phyloP scores from a whole-genome alignment of 2,113 vertebrate genomes.

The Entelurus aequoreus region DNA sequence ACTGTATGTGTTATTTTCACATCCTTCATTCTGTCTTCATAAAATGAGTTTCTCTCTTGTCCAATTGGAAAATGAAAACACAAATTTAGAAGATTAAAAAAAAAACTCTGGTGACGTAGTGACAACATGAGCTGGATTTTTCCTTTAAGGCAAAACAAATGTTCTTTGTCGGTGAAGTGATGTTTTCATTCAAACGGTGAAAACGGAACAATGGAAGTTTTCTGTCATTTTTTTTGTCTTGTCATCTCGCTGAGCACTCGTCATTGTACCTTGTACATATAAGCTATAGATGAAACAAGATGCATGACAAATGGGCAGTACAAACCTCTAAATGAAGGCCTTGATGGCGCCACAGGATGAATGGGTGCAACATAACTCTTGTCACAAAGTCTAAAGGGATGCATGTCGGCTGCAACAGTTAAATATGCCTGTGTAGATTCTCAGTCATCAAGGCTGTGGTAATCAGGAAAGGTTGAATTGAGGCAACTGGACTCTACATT shows the following conservation, averaged over 20 bases:
- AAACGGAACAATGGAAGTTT: conserved; percentile 10
- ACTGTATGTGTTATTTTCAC: no score
- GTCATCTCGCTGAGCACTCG: conserved; percentile 23
- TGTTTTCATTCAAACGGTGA: background rate
- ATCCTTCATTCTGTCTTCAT: no score
- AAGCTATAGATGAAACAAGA: conserved; percentile 61
- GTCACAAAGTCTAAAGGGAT: conserved; percentile 49
- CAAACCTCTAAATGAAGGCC: conserved; percentile 56
- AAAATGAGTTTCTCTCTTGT: no score
- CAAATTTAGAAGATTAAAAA: background rate
- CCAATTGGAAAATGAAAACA: background rate
- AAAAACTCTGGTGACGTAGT: background rate
- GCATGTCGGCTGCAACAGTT: conserved; percentile 51
- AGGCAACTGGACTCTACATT: no score
- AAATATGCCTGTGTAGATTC: no score
- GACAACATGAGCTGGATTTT: conserved; percentile 28
- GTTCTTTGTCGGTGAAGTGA: background rate
- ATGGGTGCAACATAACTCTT: conserved; percentile 54
- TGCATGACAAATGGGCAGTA: conserved; percentile 64
- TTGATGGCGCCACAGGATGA: conserved; percentile 58
- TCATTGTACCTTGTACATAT: conserved; percentile 67
- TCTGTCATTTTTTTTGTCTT: conserved; percentile 6
- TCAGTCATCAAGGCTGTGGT: no score
- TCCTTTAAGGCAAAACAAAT: conserved; percentile 35
- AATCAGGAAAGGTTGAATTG: no score